These are phyloP conservation scores for Laticauda laticaudata DNA, from an alignment of 2,113 vertebrate species.

Conservation along the genomic window DNA sequence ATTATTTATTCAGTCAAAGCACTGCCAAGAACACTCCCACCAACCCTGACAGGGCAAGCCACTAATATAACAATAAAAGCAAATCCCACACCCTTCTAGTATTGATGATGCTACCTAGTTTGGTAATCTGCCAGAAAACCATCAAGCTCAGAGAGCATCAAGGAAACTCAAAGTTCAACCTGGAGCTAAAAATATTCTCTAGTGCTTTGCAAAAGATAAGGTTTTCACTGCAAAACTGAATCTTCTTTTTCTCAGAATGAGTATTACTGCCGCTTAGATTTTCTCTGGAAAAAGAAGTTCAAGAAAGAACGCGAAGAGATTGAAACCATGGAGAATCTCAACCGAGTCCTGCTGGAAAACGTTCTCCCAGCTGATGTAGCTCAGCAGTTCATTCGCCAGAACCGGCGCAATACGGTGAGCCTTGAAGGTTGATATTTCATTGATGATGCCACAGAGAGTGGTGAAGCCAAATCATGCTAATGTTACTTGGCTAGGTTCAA, in stretches of 20 bases:
- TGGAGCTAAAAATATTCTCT: neutral
- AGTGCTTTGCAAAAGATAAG: neutral
- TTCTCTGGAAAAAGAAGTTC: slow-evolving; percentile 84
- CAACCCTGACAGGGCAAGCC: too few species aligned
- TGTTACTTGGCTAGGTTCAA: neutral
- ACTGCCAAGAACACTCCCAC: too few species aligned
- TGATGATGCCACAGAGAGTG: neutral
- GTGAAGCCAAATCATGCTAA: neutral
- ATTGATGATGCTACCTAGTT: too few species aligned
- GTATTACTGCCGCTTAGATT: slow-evolving; percentile 83
- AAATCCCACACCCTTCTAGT: too few species aligned
- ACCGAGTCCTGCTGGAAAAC: slow-evolving; percentile 85
- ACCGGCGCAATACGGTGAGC: slow-evolving; percentile 79
- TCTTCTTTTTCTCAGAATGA: slow-evolving; percentile 74
- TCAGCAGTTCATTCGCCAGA: slow-evolving; percentile 81
- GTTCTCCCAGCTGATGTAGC: slow-evolving; percentile 84
- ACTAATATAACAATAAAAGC: too few species aligned
- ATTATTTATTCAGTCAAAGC: neutral
- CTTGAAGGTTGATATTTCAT: neutral
- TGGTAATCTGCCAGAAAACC: too few species aligned
- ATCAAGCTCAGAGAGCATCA: too few species aligned
- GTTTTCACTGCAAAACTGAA: neutral
- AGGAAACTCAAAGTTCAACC: too few species aligned
- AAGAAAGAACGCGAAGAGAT: slow-evolving; percentile 80
- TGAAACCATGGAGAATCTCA: slow-evolving; percentile 87